These are phyloP conservation scores for Apis cerana DNA, from an alignment of 1,140 invertebrate genomes.

Conservation along the genomic window DNA sequence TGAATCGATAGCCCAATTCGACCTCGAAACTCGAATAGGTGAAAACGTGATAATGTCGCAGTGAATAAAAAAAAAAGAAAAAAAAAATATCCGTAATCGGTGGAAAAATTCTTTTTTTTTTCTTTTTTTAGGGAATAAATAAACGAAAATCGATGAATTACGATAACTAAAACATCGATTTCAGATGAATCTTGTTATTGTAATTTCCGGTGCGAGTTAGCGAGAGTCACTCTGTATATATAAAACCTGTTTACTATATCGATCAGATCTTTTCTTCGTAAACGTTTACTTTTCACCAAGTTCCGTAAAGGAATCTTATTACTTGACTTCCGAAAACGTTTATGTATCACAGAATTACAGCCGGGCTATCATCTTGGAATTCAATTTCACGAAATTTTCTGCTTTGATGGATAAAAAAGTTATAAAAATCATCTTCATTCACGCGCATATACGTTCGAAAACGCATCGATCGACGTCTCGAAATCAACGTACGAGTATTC, in stretches of 20 bases:
- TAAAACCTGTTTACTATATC: conserved; percentile 62
- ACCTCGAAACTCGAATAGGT: conserved; percentile 3
- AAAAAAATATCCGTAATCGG: background rate
- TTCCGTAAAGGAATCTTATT: conserved; percentile 51
- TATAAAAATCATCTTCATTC: no score
- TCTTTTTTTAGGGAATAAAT: background rate
- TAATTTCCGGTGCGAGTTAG: conserved; percentile 27
- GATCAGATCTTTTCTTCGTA: conserved; percentile 51
- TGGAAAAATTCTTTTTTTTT: background rate
- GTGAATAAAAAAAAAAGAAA: conserved; percentile 37
- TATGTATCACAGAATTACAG: conserved; percentile 60
- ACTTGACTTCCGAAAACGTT: conserved; percentile 58
- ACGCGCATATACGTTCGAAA: background rate
- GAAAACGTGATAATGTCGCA: background rate
- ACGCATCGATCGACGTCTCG: background rate
- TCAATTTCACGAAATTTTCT: conserved; percentile 8
- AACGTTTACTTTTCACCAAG: conserved; percentile 63
- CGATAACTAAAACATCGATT: background rate
- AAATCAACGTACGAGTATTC: background rate
- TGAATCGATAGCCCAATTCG: background rate
- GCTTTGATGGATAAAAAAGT: background rate
- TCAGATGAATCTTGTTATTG: conserved; percentile 43
- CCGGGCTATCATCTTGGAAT: conserved; percentile 26
- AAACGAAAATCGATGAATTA: background rate
- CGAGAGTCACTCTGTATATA: conserved; percentile 21